Base-by-base conservation (phyloP, 2,797 vertebrate species). In the Dendrocincla fuliginosa region DNA sequence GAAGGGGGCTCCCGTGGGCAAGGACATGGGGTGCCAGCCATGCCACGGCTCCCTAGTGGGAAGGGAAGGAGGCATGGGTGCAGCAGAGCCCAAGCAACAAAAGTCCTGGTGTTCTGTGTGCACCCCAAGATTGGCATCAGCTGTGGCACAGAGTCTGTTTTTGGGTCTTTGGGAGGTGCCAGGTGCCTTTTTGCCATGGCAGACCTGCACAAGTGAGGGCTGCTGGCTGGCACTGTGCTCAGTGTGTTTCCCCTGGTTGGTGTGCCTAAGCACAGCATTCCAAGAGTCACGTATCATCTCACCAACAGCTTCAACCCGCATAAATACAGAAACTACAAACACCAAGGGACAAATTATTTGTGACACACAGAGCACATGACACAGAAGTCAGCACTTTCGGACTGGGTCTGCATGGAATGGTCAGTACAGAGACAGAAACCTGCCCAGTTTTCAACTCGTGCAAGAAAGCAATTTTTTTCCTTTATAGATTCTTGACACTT, bases 401-500 rank as follows among this genome's bases (percentile, higher is more conserved):
- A 63, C 74, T 35, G 27, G 5, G 47, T 52, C 71, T 24, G 6
- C 73, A 32, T 5, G 8, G 76, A 60, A 50, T 80, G 85, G 89
- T 92, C 64, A 86, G 78, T 30, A 61, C 44, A 7, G 59, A 41
- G 46, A 76, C 30, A 64, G 93, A 80, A 77, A 60, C 27, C 11
- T 33, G 13, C 46, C 46, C 47, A 41, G 63, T 88, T 74, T 85
- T 83, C 71, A 42, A n/a, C 83, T 83, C 65, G 77, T 50, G 14
- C 53, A 44, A 86, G 92, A 75, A 77, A 64, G 70, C 35, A 5
- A 53, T 30, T 23, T 94, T 96, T 95, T 94, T 71, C 52, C 73
- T 96, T 93, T 97, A 97, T 97, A 94, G 97, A 97, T 98, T 95
- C 95, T 83, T 68, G 77, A 97, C 89, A 94, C 94, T 97, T 97